Conservation (phyloP, 2,113 vertebrate species). For the Ornithorhynchus anatinus region DNA sequence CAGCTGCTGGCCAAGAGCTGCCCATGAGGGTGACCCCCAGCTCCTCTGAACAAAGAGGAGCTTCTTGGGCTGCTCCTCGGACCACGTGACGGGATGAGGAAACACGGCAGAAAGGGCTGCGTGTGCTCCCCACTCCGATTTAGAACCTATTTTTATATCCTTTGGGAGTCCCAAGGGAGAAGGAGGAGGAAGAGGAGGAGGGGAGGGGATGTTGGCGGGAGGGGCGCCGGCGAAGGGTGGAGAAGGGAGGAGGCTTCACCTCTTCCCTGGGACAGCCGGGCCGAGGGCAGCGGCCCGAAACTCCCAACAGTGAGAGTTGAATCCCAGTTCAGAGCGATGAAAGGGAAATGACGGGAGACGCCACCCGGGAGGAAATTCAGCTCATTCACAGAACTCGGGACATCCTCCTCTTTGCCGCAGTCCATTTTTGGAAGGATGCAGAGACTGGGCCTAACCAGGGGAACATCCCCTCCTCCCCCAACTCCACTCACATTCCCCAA, state of each 20-base stretch:
- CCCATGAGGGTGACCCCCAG: constrained; percentile 6
- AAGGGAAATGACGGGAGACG: background rate
- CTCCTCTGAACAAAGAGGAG: no score
- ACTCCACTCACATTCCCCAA: background rate
- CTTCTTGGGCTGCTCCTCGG: constrained; percentile 46
- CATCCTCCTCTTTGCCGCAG: background rate
- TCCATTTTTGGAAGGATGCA: background rate
- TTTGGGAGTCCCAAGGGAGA: background rate
- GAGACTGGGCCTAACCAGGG: background rate
- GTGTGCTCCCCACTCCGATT: constrained; percentile 30
- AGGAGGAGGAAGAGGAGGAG: rapidly evolving
- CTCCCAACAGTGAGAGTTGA: background rate
- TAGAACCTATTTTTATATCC: constrained; percentile 19
- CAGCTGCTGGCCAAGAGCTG: no score
- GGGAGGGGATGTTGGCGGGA: background rate
- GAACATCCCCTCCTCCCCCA: background rate
- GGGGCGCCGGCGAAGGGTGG: no score
- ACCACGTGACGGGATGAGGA: constrained; percentile 64
- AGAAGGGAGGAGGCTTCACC: no score
- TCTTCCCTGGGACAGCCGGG: no score
- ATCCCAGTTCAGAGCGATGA: background rate
- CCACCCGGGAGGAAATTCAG: background rate
- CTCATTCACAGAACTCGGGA: background rate
- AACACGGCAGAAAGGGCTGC: constrained; percentile 62
- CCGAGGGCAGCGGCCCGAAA: background rate